Conservation (phyloP, 2,797 vertebrate species). For the Hirundo rustica region DNA sequence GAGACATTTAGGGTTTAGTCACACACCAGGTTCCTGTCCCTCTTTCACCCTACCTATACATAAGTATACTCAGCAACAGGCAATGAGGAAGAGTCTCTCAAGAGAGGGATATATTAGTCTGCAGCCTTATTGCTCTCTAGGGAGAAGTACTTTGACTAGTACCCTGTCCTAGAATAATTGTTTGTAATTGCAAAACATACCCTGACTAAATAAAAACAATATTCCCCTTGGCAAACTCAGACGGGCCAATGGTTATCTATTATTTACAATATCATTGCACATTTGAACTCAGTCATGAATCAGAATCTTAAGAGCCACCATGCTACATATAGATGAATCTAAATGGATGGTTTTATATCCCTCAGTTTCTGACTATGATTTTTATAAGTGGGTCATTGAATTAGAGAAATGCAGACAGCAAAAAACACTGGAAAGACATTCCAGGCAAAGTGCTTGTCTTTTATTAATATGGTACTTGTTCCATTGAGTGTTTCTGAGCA, state of each 20-base stretch:
- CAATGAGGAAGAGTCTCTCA: neutral
- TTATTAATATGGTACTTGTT: neutral
- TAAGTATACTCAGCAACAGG: neutral
- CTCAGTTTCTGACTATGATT: neutral
- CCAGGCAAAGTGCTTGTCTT: neutral
- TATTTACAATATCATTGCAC: neutral
- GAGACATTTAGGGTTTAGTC: neutral
- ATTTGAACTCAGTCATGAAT: neutral
- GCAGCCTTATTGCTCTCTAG: neutral
- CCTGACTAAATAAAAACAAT: constrained; percentile 28
- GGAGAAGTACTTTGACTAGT: neutral
- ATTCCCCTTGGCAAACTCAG: neutral
- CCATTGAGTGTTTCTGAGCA: neutral
- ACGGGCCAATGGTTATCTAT: neutral
- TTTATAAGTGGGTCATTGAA: neutral
- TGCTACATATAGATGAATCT: neutral
- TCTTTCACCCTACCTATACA: neutral
- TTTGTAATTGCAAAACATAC: constrained; percentile 15
- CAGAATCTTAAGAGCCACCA: neutral
- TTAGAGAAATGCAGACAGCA: neutral
- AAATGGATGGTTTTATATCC: neutral
- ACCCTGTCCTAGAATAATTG: neutral
- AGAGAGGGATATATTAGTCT: neutral
- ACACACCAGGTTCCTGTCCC: neutral
- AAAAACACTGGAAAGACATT: neutral